Percentiles rank a stretch among this genome's conserved stretches.
Conservation (phyloP, 2,797 vertebrate genomes). For the Sarcophilus harrisii region DNA sequence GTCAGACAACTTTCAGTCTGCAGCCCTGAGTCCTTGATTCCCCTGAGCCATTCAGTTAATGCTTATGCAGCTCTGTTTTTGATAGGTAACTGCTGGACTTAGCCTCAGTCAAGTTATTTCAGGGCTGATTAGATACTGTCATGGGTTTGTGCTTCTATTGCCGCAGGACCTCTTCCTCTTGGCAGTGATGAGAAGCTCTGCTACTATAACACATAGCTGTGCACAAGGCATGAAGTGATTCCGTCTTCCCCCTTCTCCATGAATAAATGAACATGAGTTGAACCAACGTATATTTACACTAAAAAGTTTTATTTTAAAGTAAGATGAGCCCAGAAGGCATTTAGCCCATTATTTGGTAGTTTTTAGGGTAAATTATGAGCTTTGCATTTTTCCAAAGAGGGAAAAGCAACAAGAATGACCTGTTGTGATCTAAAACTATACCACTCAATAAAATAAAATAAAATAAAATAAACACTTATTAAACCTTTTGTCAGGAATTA, state of each 20-base stretch:
- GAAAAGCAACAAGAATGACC: background rate
- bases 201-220: background rate
- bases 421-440: background rate
- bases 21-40: background rate
- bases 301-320: background rate
- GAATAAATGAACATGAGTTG: background rate
- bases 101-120: background rate
- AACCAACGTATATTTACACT: background rate
- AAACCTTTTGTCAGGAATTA: background rate
- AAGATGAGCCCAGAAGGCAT: background rate
- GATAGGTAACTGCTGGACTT: background rate
- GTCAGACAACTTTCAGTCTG: background rate
- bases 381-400: background rate
- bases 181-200: background rate
- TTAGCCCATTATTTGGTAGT: background rate
- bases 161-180: background rate
- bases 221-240: background rate
- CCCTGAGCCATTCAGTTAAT: background rate
- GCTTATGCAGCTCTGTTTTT: background rate
- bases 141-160: background rate
- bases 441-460: background rate
- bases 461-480: background rate
- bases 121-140: background rate
- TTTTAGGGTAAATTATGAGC: background rate
- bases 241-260: background rate